phyloP scores from a whole-genome alignment of 2,888 invertebrate species.

The Anthoptus insignis region DNA sequence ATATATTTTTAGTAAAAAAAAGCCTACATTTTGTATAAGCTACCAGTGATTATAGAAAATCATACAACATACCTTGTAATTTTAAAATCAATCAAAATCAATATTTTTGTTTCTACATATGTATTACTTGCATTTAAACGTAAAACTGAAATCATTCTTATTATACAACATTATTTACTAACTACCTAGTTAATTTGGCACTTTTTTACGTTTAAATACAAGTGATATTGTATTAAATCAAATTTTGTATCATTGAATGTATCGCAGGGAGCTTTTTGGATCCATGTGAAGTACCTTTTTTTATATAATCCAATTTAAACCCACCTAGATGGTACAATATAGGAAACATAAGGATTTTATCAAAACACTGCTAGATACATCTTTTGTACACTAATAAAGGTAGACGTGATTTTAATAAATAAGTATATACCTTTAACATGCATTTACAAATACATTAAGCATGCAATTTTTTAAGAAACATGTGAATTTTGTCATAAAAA shows the following conservation, averaged over 20 bases:
- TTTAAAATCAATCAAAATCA: no score
- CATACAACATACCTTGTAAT: neutral
- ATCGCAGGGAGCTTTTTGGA: neutral
- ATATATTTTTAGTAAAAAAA: no score
- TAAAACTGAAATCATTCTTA: no score
- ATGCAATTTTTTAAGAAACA: no score
- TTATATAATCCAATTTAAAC: conserved; percentile 12
- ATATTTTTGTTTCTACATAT: no score
- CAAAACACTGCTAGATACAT: neutral
- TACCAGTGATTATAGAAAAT: neutral
- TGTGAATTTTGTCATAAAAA: no score
- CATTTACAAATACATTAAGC: no score
- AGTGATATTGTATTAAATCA: neutral
- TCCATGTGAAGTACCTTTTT: neutral
- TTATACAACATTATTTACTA: no score
- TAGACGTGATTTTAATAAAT: conserved; percentile 7
- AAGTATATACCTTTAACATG: no score
- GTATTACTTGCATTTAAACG: neutral
- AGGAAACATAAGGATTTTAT: conserved; percentile 17
- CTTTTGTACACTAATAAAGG: neutral
- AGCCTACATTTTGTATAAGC: no score
- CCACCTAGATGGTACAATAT: conserved; percentile 34
- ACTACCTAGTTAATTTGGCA: no score
- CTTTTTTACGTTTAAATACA: neutral
- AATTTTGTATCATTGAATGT: neutral